These are phyloP conservation scores for Blastomussa wellsi DNA, from an alignment of 92 coral and sea anemone genomes.

Conservation along the genomic window DNA sequence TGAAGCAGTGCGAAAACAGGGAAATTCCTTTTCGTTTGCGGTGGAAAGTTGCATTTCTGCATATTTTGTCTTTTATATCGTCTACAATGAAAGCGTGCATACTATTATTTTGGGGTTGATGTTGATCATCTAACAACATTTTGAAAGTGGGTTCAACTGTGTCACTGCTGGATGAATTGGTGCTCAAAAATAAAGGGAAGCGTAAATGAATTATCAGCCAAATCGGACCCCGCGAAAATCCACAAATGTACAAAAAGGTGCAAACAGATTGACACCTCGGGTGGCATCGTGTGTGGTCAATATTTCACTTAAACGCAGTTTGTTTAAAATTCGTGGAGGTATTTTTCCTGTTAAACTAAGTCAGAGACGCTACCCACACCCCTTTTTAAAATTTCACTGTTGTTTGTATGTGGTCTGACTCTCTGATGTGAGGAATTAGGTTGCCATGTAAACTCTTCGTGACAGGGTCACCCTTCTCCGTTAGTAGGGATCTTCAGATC, in stretches of 20 bases:
- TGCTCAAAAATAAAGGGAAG: neutral
- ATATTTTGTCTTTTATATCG: neutral
- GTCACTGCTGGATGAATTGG: neutral
- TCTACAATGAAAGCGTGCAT: neutral
- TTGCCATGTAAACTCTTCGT: neutral
- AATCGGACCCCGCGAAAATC: neutral
- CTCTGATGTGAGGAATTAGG: neutral
- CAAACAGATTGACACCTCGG: neutral
- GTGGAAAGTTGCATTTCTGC: neutral
- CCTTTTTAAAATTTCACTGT: neutral
- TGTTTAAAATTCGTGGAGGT: neutral
- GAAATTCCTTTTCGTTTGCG: constrained; percentile 1
- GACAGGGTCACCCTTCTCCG: neutral
- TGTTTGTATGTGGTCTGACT: too few relatives aligned
- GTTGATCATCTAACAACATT: neutral
- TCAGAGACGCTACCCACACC: neutral
- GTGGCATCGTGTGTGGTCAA: neutral
- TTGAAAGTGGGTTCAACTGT: too few relatives aligned
- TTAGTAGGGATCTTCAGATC: too few relatives aligned
- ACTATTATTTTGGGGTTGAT: neutral
- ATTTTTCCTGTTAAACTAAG: neutral
- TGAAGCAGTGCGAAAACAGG: neutral
- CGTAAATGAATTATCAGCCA: neutral
- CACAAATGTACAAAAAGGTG: neutral
- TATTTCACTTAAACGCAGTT: neutral